Evolutionary conservation across 1,140 invertebrate genomes (phyloP).

Genomic region (Oedothorax gibbosus): DNA sequence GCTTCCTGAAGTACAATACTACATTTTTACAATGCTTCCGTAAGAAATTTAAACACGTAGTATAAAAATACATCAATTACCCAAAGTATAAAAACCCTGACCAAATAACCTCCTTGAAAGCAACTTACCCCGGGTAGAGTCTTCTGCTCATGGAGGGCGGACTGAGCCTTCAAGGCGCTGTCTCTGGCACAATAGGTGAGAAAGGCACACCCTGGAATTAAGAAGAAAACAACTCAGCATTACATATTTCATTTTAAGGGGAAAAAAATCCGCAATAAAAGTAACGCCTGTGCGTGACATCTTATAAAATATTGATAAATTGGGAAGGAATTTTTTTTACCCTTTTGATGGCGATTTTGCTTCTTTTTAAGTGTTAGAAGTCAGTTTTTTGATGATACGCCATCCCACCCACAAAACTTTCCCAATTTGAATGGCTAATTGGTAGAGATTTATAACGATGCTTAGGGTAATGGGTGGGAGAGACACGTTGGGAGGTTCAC

Average conservation of each 20-base stretch:
- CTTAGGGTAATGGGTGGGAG: constrained; percentile 7
- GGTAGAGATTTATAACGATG: constrained; percentile 36
- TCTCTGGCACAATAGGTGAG: constrained; percentile 95
- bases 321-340: constrained; percentile 14
- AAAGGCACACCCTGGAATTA: constrained; percentile 90
- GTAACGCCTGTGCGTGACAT: constrained; percentile 34
- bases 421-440: constrained; percentile 47
- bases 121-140: constrained; percentile 95
- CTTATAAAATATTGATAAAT: constrained; percentile 40
- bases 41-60: no score
- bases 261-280: constrained; percentile 41
- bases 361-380: constrained; percentile 1
- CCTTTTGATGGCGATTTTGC: neutral
- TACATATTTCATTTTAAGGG: constrained; percentile 19
- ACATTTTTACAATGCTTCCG: no score
- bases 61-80: no score
- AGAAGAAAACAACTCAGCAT: constrained; percentile 31
- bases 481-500: neutral
- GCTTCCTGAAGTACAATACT: no score
- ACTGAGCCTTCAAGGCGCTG: constrained; percentile 90
- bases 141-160: constrained; percentile 95
- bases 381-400: constrained; percentile 28
- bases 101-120: no score
- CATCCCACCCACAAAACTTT: neutral
- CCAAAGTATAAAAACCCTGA: no score